Evolutionary conservation across 2,888 invertebrate species (phyloP), one percentile per base, ranked within the genome.

Genomic region (Sphecodes monilicornis): DNA sequence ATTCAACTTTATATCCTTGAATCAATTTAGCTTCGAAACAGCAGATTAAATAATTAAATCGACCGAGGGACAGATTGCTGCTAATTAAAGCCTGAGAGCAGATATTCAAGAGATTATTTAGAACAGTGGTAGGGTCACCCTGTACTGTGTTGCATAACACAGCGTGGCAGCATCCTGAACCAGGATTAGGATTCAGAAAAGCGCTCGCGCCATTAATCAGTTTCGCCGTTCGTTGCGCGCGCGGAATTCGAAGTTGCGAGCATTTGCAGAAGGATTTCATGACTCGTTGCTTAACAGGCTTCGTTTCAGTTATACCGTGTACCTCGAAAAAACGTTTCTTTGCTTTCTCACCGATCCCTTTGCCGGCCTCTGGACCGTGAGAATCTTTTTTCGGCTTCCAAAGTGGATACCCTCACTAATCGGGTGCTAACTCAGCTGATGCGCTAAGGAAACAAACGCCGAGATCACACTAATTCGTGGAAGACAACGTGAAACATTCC

Each of bases 371-470:
- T 22, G 41, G 68, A 88, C 76, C 88, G 88, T 88, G 88, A 81
- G 88, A 88, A 88, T 79, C 68, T 88, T 82, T 80, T 79, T 78
- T 70, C 60, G 72, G 36, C 80, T 22, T 54, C 71, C 64, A 57
- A 68, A 73, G 50, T 64, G 64, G 77, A 50, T 80, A 79, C 74
- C 26, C 76, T 69, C 78, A 82, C 84, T 88, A 84, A 88, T 88
- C 86, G 88, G 79, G 86, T 77, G 88, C 86, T 88, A 88, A 88
- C 82, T 84, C 73, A 80, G 39, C 74, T 86, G 80, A 88, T 84
- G 78, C 82, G 75, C 66, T 80, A 36, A 39, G 80, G 60, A 88
- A 87, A 86, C 84, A 80, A 70, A 77, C 76, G 73, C 71, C 54
- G 66, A 66, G 69, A 54, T 64, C 83, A 64, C 39, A 81, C 79